These are phyloP conservation scores for Molossus molossus DNA, from an alignment of 2,797 vertebrate species.

Conservation along the genomic window DNA sequence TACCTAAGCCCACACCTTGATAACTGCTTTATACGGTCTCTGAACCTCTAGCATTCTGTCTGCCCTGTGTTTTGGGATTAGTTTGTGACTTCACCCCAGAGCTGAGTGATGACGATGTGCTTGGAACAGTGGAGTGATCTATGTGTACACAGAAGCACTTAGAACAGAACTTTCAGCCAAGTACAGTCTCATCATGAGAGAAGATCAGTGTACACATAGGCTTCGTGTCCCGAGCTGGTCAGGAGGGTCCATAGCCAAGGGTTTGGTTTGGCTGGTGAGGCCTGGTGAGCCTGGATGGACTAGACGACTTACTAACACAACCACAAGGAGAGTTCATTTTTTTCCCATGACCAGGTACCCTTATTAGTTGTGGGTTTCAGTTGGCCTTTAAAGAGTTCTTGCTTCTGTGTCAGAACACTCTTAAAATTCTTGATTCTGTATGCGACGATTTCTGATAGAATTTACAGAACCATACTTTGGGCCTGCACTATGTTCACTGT, in stretches of 20 bases:
- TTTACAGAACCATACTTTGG: not conserved
- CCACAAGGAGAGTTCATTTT: not conserved
- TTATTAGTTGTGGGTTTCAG: not conserved
- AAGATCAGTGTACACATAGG: not conserved
- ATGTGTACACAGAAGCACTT: not conserved
- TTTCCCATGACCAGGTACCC: not conserved
- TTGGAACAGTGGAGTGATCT: not conserved
- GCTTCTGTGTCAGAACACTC: not conserved
- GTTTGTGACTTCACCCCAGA: constrained; percentile 29
- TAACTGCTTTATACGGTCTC: not conserved
- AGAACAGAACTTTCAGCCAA: not conserved
- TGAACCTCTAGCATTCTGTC: not conserved
- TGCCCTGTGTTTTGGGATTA: not conserved
- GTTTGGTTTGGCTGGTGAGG: not conserved
- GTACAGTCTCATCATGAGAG: not conserved
- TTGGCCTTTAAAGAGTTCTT: not conserved
- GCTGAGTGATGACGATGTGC: not conserved
- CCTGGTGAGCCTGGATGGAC: not conserved
- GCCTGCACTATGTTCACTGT: not conserved
- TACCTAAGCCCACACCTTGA: not conserved
- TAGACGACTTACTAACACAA: not conserved
- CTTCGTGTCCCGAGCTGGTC: not conserved
- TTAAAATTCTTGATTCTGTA: not conserved
- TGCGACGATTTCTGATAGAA: constrained; percentile 13
- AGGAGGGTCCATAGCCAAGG: not conserved